Evolutionary conservation across 2,888 invertebrate species (phyloP).

Genomic region (Nomada ferruginata): DNA sequence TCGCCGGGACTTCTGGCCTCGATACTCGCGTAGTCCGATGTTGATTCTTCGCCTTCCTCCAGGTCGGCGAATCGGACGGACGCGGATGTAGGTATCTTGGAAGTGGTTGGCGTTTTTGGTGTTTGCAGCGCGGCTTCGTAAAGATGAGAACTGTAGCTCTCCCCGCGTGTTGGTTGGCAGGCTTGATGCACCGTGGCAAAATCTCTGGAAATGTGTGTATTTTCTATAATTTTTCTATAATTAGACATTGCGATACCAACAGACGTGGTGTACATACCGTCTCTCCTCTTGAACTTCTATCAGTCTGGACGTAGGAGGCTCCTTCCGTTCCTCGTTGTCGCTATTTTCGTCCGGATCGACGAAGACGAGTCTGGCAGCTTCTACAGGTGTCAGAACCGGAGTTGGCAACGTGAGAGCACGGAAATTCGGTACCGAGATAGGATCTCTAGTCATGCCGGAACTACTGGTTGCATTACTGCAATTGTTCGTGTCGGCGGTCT

Average conservation of each 20-base stretch:
- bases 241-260: neutral
- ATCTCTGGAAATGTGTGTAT: slow-evolving; percentile 76
- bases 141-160: slow-evolving; percentile 86
- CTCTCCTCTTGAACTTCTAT: slow-evolving; percentile 82
- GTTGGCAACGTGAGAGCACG: slow-evolving; percentile 88
- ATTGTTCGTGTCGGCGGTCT: slow-evolving; percentile 81
- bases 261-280: slow-evolving; percentile 58
- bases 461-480: slow-evolving; percentile 68
- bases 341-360: slow-evolving; percentile 89
- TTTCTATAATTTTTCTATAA: neutral
- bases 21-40: slow-evolving; percentile 91
- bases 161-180: slow-evolving; percentile 85
- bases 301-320: slow-evolving; percentile 79
- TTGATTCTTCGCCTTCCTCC: slow-evolving; percentile 87
- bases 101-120: slow-evolving; percentile 82
- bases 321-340: slow-evolving; percentile 81
- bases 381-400: slow-evolving; percentile 88
- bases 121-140: slow-evolving; percentile 85
- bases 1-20: slow-evolving; percentile 85
- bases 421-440: slow-evolving; percentile 91
- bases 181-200: slow-evolving; percentile 85
- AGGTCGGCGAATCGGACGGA: slow-evolving; percentile 86
- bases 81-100: slow-evolving; percentile 85
- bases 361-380: slow-evolving; percentile 89
- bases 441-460: slow-evolving; percentile 87